A percentile compares a stretch with the other conserved stretches of the same genome.
Evolutionary conservation across 1,140 invertebrate genomes (phyloP).

Genomic region (Apocrypta bakeri): DNA sequence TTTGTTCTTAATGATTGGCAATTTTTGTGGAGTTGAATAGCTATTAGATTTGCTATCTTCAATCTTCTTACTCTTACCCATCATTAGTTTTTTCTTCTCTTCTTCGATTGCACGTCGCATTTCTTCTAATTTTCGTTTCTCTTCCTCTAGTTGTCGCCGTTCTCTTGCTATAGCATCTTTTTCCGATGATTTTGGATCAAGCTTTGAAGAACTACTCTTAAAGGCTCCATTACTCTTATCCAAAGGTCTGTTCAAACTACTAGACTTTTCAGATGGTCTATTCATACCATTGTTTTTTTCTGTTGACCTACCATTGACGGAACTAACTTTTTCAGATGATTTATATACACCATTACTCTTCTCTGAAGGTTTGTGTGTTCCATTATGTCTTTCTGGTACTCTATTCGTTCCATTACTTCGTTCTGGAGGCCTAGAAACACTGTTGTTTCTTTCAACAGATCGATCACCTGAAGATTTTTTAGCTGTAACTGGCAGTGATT

Average conservation of each 20-base stretch:
- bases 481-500: conserved; percentile 33
- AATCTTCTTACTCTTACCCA: conserved; percentile 54
- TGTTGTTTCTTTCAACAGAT: conserved; percentile 43
- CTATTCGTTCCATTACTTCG: conserved; percentile 40
- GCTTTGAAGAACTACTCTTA: conserved; percentile 44
- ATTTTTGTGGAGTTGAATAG: neutral
- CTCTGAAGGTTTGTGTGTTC: conserved; percentile 7
- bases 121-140: conserved; percentile 71
- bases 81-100: conserved; percentile 71
- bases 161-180: conserved; percentile 65
- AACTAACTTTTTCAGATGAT: conserved; percentile 39
- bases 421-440: conserved; percentile 8
- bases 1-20: conserved; percentile 52
- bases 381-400: conserved; percentile 17
- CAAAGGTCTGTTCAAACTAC: conserved; percentile 46
- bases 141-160: conserved; percentile 68
- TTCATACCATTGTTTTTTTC: conserved; percentile 47
- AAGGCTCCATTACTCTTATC: conserved; percentile 58
- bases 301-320: neutral
- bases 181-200: conserved; percentile 47
- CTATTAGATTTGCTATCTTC: conserved; percentile 49
- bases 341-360: conserved; percentile 43
- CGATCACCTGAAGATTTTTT: conserved; percentile 52
- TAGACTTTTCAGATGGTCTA: conserved; percentile 46
- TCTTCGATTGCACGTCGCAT: conserved; percentile 72